Evolutionary conservation across 2,888 invertebrate genomes (phyloP).

Genomic region (Agrotis clavis): DNA sequence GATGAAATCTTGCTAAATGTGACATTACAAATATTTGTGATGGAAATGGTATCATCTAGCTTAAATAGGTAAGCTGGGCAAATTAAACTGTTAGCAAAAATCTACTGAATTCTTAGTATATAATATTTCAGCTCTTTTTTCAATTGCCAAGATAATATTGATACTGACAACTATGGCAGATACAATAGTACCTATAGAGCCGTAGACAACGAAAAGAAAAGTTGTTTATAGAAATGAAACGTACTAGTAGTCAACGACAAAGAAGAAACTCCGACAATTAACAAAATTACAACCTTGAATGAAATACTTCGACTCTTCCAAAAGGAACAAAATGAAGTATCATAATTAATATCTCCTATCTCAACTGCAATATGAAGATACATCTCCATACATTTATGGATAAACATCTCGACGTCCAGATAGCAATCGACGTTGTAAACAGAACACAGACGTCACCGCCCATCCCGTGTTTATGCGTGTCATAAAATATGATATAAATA

Average conservation of each 20-base stretch:
- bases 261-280: background rate
- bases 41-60: too few species aligned
- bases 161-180: too few species aligned
- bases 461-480: conserved; percentile 69
- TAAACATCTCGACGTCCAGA: conserved; percentile 58
- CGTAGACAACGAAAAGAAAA: too few species aligned
- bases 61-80: too few species aligned
- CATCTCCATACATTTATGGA: conserved; percentile 57
- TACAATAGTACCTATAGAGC: too few species aligned
- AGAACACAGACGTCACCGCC: conserved; percentile 69
- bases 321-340: conserved; percentile 18
- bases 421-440: conserved; percentile 66
- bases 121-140: too few species aligned
- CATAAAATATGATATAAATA: conserved; percentile 73
- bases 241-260: background rate
- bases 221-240: too few species aligned
- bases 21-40: background rate
- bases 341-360: conserved; percentile 45
- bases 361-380: conserved; percentile 36
- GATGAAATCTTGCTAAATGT: background rate
- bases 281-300: background rate
- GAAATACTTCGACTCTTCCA: background rate
- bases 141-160: too few species aligned
- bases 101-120: too few species aligned
- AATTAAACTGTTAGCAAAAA: too few species aligned